These are phyloP conservation scores for Neocrepidodera transversa DNA, from an alignment of 2,888 invertebrate genomes.

Conservation along the genomic window DNA sequence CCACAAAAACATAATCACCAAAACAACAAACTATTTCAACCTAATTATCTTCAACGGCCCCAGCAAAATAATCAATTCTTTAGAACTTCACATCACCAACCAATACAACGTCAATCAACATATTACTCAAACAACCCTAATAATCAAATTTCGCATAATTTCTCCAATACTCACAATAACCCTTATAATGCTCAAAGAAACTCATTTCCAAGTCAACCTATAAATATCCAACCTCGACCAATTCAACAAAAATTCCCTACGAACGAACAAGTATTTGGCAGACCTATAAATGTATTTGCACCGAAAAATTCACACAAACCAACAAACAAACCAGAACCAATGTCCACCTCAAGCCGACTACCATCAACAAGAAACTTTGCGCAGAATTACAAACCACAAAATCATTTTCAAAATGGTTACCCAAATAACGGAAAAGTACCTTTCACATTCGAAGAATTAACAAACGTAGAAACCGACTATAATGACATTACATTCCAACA, in stretches of 20 bases:
- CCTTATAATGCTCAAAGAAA: neutral
- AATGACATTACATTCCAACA: neutral
- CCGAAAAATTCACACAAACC: constrained; percentile 30
- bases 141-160: too few relatives aligned
- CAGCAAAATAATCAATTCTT: too few relatives aligned
- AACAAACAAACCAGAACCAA: constrained; percentile 12
- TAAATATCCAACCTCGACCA: too few relatives aligned
- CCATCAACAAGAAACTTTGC: neutral
- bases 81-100: too few relatives aligned
- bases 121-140: too few relatives aligned
- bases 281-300: constrained; percentile 27
- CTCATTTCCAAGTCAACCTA: constrained; percentile 13
- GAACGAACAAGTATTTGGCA: constrained; percentile 27
- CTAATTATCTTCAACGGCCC: too few relatives aligned
- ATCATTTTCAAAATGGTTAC: neutral
- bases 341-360: constrained; percentile 9
- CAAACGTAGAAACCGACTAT: neutral
- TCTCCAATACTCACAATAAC: too few relatives aligned
- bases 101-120: too few relatives aligned
- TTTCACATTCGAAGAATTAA: neutral
- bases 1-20: too few relatives aligned
- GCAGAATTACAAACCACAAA: neutral
- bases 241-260: constrained; percentile 17
- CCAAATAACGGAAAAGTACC: neutral
- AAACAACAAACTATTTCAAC: too few relatives aligned